Conservation (phyloP, 2,888 invertebrate genomes). For the Deroplatys truncata region DNA sequence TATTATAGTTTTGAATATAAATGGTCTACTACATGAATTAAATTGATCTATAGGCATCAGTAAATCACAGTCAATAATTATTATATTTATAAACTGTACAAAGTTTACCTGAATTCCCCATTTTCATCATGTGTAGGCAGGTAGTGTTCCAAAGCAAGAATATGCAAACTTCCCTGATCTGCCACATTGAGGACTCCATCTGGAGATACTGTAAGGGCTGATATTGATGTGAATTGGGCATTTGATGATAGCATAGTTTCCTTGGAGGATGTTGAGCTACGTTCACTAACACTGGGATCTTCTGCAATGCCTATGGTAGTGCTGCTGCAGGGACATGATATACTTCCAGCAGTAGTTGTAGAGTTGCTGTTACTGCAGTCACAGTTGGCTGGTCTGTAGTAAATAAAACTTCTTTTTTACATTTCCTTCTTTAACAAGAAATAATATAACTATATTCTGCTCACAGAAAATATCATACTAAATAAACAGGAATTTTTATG, state of each 20-base stretch:
- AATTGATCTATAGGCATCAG: too few species aligned
- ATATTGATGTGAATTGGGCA: slow-evolving; percentile 83
- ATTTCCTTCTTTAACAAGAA: not conserved
- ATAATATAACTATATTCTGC: slow-evolving; percentile 47
- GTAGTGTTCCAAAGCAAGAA: slow-evolving; percentile 80
- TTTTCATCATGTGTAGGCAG: slow-evolving; percentile 82
- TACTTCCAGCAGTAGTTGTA: slow-evolving; percentile 3
- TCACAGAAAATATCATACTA: too few species aligned
- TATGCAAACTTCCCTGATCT: slow-evolving; percentile 85
- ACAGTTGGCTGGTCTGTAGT: slow-evolving; percentile 45
- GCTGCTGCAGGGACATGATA: slow-evolving; percentile 48
- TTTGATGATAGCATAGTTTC: slow-evolving; percentile 85
- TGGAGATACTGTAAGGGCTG: slow-evolving; percentile 88
- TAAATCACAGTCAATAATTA: not conserved
- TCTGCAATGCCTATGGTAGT: slow-evolving; percentile 40
- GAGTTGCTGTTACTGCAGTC: slow-evolving; percentile 43
- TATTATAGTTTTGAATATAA: too few species aligned
- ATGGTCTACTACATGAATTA: too few species aligned
- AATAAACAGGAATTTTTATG: too few species aligned
- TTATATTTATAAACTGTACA: not conserved
- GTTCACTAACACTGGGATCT: slow-evolving; percentile 20
- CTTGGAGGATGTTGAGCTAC: slow-evolving; percentile 51
- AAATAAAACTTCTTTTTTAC: not conserved
- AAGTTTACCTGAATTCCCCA: slow-evolving; percentile 63
- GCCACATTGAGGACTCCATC: slow-evolving; percentile 95